Evolutionary conservation across 1,140 invertebrate genomes (phyloP).

Genomic region (Drosophila fuyamai): DNA sequence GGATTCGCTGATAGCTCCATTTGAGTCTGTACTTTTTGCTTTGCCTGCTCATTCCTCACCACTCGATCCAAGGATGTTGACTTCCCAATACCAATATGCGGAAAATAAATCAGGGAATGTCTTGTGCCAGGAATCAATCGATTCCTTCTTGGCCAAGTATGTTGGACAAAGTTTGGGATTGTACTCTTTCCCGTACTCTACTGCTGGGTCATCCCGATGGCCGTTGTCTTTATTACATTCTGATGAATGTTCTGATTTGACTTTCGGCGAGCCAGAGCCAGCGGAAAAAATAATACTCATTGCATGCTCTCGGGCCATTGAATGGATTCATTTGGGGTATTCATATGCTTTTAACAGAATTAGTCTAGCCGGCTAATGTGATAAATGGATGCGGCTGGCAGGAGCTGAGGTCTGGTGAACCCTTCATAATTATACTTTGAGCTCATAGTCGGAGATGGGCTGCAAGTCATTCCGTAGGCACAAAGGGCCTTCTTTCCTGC

Average conservation of each 20-base stretch:
- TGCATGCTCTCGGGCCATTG: constrained; percentile 46
- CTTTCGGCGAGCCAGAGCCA: constrained; percentile 9
- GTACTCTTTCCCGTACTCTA: background rate
- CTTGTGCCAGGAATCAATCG: constrained; percentile 6
- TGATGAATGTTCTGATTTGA: constrained; percentile 50
- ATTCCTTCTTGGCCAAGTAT: constrained; percentile 12
- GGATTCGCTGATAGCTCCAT: constrained; percentile 19
- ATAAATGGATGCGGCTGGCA: constrained; percentile 48
- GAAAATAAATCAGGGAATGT: constrained; percentile 12
- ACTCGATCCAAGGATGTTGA: background rate
- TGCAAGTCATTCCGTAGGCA: constrained; percentile 44
- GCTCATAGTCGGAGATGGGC: constrained; percentile 9
- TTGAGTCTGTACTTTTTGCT: background rate
- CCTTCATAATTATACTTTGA: constrained; percentile 57
- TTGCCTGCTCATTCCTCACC: constrained; percentile 1
- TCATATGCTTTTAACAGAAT: constrained; percentile 70
- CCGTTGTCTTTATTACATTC: constrained; percentile 50
- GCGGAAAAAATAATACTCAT: constrained; percentile 23
- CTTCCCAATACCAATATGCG: background rate
- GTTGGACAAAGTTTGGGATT: constrained; percentile 3
- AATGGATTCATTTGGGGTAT: constrained; percentile 45
- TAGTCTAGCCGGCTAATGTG: constrained; percentile 66
- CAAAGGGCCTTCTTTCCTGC: constrained; percentile 13
- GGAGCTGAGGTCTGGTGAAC: constrained; percentile 28
- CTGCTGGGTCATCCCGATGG: background rate